Percentiles rank a stretch among this genome's conserved stretches.
Conservation (phyloP, 2,888 invertebrate species). For the Helicoverpa assulta region DNA sequence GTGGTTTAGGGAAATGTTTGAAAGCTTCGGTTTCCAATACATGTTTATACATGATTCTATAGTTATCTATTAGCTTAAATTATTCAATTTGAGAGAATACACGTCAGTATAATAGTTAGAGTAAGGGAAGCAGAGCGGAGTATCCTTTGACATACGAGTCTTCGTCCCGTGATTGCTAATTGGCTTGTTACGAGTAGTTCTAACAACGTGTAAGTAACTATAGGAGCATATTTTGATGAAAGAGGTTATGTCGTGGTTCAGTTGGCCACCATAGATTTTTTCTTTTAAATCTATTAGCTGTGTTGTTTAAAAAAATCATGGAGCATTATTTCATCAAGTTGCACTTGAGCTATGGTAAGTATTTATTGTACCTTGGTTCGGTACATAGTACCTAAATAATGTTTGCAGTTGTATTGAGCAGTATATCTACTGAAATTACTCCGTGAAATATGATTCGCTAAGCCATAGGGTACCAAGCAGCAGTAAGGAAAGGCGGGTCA, state of each 20-base stretch:
- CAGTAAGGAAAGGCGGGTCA: slow-evolving; percentile 11
- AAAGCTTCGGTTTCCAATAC: slow-evolving; percentile 23
- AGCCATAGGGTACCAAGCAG: slow-evolving; percentile 1
- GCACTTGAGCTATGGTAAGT: not conserved
- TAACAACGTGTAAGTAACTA: no score
- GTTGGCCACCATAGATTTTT: no score
- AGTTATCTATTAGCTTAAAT: not conserved
- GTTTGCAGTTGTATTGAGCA: not conserved
- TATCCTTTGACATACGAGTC: not conserved
- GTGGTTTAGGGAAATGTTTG: slow-evolving; percentile 42
- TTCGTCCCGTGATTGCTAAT: not conserved
- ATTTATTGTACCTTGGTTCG: not conserved
- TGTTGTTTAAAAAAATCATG: not conserved
- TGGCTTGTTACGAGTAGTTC: slow-evolving; percentile 2
- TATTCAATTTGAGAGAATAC: not conserved
- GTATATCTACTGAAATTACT: not conserved
- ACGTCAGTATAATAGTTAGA: not conserved
- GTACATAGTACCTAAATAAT: not conserved
- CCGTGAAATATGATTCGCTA: slow-evolving; percentile 4
- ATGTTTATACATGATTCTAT: not conserved
- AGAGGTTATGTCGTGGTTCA: no score
- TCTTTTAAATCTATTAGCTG: no score
- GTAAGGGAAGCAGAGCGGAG: not conserved
- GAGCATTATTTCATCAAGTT: not conserved
- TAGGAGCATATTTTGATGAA: no score